These are phyloP conservation scores for Papilio protenor DNA, from an alignment of 2,888 invertebrate species.

Conservation along the genomic window DNA sequence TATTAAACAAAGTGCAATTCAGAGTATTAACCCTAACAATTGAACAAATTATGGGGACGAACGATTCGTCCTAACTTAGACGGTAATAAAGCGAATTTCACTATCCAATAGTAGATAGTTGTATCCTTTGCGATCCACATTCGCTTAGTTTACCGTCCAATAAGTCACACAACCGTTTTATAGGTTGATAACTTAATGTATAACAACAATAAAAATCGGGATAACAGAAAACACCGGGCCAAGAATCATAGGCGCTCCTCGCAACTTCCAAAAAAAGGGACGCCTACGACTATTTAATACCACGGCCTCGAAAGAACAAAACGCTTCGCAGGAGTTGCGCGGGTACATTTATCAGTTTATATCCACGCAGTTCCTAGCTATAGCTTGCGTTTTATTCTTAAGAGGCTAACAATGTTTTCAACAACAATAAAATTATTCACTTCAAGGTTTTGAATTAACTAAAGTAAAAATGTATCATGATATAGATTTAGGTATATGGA, in stretches of 20 bases:
- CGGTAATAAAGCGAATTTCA: slow-evolving; percentile 64
- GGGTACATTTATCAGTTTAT: slow-evolving; percentile 71
- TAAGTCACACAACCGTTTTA: slow-evolving; percentile 71
- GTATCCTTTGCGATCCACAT: slow-evolving; percentile 49
- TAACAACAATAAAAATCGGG: slow-evolving; percentile 68
- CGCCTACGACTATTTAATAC: slow-evolving; percentile 66
- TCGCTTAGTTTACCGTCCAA: slow-evolving; percentile 65
- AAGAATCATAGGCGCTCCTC: slow-evolving; percentile 69
- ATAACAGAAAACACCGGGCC: slow-evolving; percentile 68
- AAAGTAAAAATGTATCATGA: slow-evolving; percentile 9
- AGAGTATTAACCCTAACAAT: slow-evolving; percentile 84
- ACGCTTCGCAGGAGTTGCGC: slow-evolving; percentile 69
- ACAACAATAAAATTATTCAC: slow-evolving; percentile 43
- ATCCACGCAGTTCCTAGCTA: slow-evolving; percentile 70
- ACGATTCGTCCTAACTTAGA: slow-evolving; percentile 67
- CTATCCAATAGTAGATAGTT: slow-evolving; percentile 55
- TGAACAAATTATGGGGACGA: slow-evolving; percentile 80
- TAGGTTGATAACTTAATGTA: slow-evolving; percentile 65
- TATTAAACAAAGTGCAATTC: slow-evolving; percentile 85
- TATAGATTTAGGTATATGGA: background rate
- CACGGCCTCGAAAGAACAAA: slow-evolving; percentile 70
- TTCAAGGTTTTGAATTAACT: slow-evolving; percentile 16
- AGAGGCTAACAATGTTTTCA: slow-evolving; percentile 73
- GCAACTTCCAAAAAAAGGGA: slow-evolving; percentile 80
- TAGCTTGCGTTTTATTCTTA: slow-evolving; percentile 70